These are phyloP conservation scores for Sapajus apella DNA, from an alignment of 2,113 vertebrate species.

Conservation along the genomic window DNA sequence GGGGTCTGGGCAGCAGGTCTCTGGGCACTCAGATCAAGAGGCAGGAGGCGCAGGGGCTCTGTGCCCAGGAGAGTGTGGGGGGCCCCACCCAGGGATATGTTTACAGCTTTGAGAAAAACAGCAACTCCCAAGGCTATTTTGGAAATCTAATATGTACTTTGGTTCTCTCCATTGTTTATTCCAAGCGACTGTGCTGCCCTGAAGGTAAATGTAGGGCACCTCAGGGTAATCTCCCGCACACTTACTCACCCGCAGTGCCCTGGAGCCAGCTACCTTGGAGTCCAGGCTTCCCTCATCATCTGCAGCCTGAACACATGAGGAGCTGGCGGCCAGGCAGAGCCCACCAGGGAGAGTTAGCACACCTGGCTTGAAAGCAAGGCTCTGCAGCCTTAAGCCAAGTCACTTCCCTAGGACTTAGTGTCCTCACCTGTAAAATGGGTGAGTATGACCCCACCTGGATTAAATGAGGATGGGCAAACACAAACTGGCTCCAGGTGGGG, in stretches of 20 bases:
- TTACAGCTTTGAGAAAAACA: conserved; percentile 65
- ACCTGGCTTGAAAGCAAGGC: neutral
- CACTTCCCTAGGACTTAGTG: neutral
- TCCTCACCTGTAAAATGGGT: neutral
- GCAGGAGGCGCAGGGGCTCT: neutral
- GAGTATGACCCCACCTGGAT: neutral
- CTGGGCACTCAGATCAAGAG: neutral
- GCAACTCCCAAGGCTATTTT: conserved; percentile 65
- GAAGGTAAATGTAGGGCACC: conserved; percentile 15
- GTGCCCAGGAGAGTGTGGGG: neutral
- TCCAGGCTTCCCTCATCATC: neutral
- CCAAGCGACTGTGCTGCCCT: neutral
- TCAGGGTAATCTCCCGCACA: neutral
- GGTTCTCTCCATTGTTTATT: conserved; percentile 59
- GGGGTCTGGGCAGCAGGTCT: neutral
- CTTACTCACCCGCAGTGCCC: neutral
- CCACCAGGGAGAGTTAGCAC: neutral
- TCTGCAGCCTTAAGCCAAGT: neutral
- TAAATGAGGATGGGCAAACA: neutral
- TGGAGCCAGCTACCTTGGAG: neutral
- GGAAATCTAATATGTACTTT: conserved; percentile 73
- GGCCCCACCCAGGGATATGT: conserved; percentile 62
- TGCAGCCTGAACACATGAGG: neutral
- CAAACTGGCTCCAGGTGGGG: neutral
- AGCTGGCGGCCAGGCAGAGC: neutral